phyloP scores from a whole-genome alignment of 2,113 vertebrate genomes.

The Penelope pileata region DNA sequence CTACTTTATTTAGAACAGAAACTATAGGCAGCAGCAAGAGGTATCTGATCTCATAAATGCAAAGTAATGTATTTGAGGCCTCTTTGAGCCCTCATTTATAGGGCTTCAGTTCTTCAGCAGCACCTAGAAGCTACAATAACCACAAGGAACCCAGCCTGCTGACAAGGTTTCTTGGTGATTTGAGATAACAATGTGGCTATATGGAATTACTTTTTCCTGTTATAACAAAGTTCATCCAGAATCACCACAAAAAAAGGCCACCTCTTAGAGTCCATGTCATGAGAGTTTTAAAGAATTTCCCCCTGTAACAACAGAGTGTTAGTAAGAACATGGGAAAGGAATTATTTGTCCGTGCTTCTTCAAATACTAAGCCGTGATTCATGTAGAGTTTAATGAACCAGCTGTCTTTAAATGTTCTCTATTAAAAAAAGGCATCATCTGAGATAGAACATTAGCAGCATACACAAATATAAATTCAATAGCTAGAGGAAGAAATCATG shows the following conservation, averaged over 20 bases:
- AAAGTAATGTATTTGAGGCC: neutral
- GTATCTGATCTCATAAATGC: neutral
- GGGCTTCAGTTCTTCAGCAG: neutral
- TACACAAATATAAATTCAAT: neutral
- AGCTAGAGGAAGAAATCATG: neutral
- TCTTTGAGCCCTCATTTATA: neutral
- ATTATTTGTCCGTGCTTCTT: neutral
- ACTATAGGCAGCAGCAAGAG: neutral
- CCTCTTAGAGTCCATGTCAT: neutral
- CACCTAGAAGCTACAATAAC: neutral
- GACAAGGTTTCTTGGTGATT: neutral
- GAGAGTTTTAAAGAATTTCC: neutral
- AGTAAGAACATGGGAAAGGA: neutral
- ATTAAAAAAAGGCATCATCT: neutral
- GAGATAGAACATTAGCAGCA: neutral
- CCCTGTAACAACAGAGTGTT: neutral
- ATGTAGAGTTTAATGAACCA: neutral
- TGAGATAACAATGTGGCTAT: neutral
- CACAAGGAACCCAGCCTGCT: neutral
- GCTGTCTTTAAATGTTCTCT: neutral
- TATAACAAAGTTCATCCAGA: neutral
- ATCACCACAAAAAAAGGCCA: neutral
- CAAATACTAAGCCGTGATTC: neutral
- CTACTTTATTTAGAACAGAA: neutral
- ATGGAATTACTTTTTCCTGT: neutral